A percentile compares a stretch with the other conserved stretches of the same genome.
Evolutionary conservation across 1,140 invertebrate species (phyloP).

Genomic region (Psix sp.): DNA sequence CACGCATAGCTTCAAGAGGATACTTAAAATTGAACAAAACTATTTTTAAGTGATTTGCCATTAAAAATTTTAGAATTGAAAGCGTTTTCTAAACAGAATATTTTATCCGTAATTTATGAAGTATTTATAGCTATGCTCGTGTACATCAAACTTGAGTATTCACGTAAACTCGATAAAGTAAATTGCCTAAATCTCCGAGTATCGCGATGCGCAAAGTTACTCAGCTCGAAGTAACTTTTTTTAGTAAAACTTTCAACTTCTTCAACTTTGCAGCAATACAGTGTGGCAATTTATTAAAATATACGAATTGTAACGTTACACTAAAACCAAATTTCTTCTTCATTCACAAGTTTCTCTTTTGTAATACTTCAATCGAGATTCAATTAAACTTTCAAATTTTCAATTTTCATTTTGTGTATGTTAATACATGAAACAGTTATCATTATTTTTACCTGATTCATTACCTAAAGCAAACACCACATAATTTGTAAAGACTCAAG

Average conservation of each 20-base stretch:
- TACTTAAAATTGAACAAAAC: too few relatives aligned
- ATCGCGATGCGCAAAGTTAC: constrained; percentile 14
- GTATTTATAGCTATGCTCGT: constrained; percentile 9
- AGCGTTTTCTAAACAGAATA: too few relatives aligned
- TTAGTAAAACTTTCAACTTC: constrained; percentile 22
- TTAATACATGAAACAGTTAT: too few relatives aligned
- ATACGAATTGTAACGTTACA: constrained; percentile 23
- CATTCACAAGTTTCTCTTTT: background rate
- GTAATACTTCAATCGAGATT: background rate
- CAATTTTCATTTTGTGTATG: background rate
- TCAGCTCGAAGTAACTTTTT: constrained; percentile 28
- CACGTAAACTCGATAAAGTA: constrained; percentile 34
- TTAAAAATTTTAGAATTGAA: too few relatives aligned
- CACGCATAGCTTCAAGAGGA: too few relatives aligned
- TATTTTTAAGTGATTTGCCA: too few relatives aligned
- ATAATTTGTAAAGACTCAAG: too few relatives aligned
- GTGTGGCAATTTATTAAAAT: constrained; percentile 39
- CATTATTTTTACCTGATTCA: too few relatives aligned
- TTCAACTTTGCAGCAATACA: constrained; percentile 26
- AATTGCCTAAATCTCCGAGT: constrained; percentile 39
- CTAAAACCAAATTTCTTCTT: constrained; percentile 10
- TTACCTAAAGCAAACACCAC: too few relatives aligned
- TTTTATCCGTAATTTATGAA: constrained; percentile 11
- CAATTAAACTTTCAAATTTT: constrained; percentile 14
- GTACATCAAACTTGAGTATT: constrained; percentile 27